A percentile compares a stretch with the other conserved stretches of the same genome.
phyloP scores from a whole-genome alignment of 2,797 vertebrate genomes.

The Knipowitschia caucasica region DNA sequence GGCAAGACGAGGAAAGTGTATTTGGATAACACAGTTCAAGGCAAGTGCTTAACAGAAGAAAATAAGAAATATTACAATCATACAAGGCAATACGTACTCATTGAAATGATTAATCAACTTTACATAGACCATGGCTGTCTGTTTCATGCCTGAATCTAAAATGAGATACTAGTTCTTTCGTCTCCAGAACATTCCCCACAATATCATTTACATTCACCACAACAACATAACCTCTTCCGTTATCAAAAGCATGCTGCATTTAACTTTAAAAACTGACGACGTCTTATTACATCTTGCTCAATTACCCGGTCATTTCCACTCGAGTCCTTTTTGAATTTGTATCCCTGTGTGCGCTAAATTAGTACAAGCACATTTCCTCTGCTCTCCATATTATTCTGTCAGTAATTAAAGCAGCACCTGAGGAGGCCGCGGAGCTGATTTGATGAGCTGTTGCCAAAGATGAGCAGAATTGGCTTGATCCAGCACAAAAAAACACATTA shows the following conservation, averaged over 20 bases:
- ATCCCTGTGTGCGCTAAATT: constrained; percentile 30
- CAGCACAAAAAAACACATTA: constrained; percentile 65
- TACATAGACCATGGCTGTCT: too few species aligned
- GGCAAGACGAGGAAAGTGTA: too few species aligned
- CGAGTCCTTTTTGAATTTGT: constrained; percentile 2
- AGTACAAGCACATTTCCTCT: constrained; percentile 39
- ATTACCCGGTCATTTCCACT: background rate
- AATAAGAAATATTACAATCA: too few species aligned
- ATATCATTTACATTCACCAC: background rate
- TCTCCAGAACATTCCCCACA: background rate
- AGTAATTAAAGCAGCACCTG: constrained; percentile 68
- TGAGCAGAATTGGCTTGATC: constrained; percentile 58
- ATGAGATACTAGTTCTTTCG: background rate
- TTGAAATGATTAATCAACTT: too few species aligned
- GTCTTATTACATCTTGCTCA: background rate
- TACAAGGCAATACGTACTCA: too few species aligned
- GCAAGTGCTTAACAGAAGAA: too few species aligned
- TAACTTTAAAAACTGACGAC: constrained; percentile 7
- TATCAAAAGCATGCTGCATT: background rate
- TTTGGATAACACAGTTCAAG: too few species aligned
- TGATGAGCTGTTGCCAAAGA: constrained; percentile 68
- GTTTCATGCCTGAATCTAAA: background rate
- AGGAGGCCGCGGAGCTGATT: constrained; percentile 65
- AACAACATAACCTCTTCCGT: background rate
- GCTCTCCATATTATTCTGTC: constrained; percentile 51